Evolutionary conservation across 2,113 vertebrate species (phyloP).

Genomic region (Cercocebus atys): DNA sequence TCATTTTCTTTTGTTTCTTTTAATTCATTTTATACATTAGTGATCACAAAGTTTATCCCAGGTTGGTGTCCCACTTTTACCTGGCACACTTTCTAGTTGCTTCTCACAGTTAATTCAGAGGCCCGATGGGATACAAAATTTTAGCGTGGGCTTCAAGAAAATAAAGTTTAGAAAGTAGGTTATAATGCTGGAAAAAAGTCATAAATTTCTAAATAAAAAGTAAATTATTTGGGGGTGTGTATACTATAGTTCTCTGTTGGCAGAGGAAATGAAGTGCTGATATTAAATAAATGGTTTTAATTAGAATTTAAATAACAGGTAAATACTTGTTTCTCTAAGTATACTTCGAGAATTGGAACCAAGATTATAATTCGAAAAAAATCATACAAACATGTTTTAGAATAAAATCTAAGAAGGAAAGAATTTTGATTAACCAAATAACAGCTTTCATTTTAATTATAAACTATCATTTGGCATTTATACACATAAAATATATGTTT

Average conservation of each 20-base stretch:
- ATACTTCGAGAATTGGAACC: slow-evolving; percentile 11
- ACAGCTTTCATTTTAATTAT: neutral
- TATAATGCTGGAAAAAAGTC: neutral
- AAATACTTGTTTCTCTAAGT: slow-evolving; percentile 33
- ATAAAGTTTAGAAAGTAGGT: neutral
- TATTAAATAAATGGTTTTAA: slow-evolving; percentile 12
- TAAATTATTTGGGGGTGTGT: neutral
- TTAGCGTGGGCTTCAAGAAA: neutral
- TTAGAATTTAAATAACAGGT: slow-evolving; percentile 4
- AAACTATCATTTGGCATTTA: slow-evolving; percentile 48
- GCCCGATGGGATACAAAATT: neutral
- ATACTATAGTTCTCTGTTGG: neutral
- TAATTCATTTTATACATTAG: neutral
- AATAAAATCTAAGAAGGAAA: slow-evolving; percentile 40
- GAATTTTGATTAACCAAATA: slow-evolving; percentile 51
- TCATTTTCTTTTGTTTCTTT: neutral
- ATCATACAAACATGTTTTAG: neutral
- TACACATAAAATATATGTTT: slow-evolving; percentile 31
- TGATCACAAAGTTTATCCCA: neutral
- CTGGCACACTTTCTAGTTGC: neutral
- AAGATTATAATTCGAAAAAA: slow-evolving; percentile 12
- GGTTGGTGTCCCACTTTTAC: neutral
- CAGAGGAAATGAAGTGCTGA: neutral
- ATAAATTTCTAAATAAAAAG: slow-evolving; percentile 17
- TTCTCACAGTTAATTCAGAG: neutral